These are phyloP conservation scores for Elachura formosa DNA, from an alignment of 2,113 vertebrate species.

Conservation along the genomic window DNA sequence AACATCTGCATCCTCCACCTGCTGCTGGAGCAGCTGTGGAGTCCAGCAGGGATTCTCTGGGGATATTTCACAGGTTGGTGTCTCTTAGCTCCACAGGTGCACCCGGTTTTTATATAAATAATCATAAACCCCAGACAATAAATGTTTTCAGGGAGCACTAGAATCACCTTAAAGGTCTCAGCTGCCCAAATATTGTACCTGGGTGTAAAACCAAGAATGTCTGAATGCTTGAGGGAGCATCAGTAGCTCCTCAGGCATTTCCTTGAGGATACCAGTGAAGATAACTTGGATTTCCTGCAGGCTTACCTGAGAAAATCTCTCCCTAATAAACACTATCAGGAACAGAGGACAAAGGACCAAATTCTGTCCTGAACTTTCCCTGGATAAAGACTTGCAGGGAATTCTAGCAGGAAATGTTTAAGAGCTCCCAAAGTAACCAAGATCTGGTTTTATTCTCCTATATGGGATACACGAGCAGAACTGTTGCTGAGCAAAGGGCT, in stretches of 20 bases:
- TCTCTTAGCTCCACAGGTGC: neutral
- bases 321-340: neutral
- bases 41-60: neutral
- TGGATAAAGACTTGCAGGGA: neutral
- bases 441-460: constrained; percentile 7
- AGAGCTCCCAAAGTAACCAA: neutral
- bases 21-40: neutral
- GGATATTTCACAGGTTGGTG: fast-evolving
- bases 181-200: fast-evolving
- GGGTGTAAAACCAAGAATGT: neutral
- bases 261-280: neutral
- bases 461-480: constrained; percentile 6
- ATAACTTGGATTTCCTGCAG: neutral
- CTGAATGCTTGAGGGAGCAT: neutral
- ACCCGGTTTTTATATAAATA: fast-evolving
- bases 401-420: neutral
- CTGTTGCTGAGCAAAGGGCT: constrained; percentile 7
- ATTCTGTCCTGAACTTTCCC: neutral
- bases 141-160: neutral
- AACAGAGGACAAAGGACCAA: neutral
- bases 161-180: neutral
- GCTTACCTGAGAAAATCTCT: neutral
- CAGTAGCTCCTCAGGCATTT: neutral
- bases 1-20: neutral
- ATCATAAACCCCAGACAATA: fast-evolving